Evolutionary conservation across 1,140 invertebrate species (phyloP), one percentile per base, ranked within the genome.

Genomic region (Maconellicoccus hirsutus): DNA sequence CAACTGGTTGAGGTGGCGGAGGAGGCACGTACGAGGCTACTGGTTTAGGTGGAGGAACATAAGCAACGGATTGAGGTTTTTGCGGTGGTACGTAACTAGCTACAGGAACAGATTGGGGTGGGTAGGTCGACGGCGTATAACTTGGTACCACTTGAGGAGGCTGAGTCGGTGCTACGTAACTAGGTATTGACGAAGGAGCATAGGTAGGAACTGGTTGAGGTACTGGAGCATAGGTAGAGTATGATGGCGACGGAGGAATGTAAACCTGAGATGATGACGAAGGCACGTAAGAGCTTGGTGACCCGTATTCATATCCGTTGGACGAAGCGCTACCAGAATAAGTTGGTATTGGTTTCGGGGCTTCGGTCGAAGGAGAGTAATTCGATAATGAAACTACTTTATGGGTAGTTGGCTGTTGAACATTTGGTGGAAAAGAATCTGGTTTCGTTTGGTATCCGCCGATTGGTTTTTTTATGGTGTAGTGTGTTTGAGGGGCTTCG

Each of bases 281-380:
- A 26, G 71, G 23, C 10, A 33, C n/a, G 3, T 21, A 26, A 14
- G 71, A 39, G 61, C 42, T 6, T 59, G 72, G 38, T 23, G 59
- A 2, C 16, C n/a, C 6, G 42, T 52, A 19, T 19, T 52, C 6
- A 19, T 52, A 16, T 16, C 1, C 63, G 73, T 73, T 39, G 66
- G 71, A 74, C 75, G 52, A 75, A 75, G 1, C 76, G 39, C n/a
- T 74, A 16, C 0, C 77, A 75, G 6, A 75, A 74, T 39, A 77
- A 78, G 69, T 76, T 79, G 14, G 72, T 70, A 2, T 74, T 75
- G 0, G 78, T 10, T 29, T 72, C 72, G 22, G 74, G 72, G 70
- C 81, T 81, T 71, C 77, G 78, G 19, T 80, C 81, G 74, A 83
- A 81, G 3, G 12, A 33, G 29, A 12, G n/a, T n/a, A n/a, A n/a